Percentiles rank a stretch among this genome's conserved stretches.
Conservation (phyloP, 1,140 invertebrate species). For the Asobara japonica region DNA sequence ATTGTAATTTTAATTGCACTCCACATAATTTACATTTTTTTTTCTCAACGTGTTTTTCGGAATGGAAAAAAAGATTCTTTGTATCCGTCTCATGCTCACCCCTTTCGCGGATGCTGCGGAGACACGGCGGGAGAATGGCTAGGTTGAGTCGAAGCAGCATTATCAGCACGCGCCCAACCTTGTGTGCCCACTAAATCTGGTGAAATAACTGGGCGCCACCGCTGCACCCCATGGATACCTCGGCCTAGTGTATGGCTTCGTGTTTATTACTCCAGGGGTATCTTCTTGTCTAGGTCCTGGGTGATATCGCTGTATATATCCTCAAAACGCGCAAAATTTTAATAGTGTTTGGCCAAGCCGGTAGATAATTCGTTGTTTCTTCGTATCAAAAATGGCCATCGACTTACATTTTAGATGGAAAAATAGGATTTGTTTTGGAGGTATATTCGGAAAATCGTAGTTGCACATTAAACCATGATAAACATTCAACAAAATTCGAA, state of each 20-base stretch:
- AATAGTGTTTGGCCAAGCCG: not conserved
- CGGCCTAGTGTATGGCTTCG: not conserved
- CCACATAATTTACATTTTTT: too few relatives aligned
- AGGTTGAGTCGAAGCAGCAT: slow-evolving; percentile 51
- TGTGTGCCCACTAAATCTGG: slow-evolving; percentile 65
- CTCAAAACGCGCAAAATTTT: slow-evolving; percentile 9
- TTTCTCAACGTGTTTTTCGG: too few relatives aligned
- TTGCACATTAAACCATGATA: too few relatives aligned
- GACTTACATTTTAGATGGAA: too few relatives aligned
- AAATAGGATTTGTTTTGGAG: too few relatives aligned
- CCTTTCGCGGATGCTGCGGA: not conserved
- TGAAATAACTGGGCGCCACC: slow-evolving; percentile 44
- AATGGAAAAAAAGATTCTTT: too few relatives aligned
- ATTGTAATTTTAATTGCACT: too few relatives aligned
- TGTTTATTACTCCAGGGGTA: slow-evolving; percentile 1
- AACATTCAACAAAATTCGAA: too few relatives aligned
- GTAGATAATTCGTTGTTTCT: too few relatives aligned
- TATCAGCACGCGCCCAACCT: slow-evolving; percentile 61
- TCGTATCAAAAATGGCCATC: too few relatives aligned
- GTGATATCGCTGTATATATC: not conserved
- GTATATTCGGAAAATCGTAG: too few relatives aligned
- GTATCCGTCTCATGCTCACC: not conserved
- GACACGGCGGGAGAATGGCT: not conserved
- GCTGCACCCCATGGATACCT: slow-evolving; percentile 1
- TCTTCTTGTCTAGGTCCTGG: not conserved